Base-by-base conservation (phyloP, 2,797 vertebrate genomes). In the Champsocephalus gunnari region DNA sequence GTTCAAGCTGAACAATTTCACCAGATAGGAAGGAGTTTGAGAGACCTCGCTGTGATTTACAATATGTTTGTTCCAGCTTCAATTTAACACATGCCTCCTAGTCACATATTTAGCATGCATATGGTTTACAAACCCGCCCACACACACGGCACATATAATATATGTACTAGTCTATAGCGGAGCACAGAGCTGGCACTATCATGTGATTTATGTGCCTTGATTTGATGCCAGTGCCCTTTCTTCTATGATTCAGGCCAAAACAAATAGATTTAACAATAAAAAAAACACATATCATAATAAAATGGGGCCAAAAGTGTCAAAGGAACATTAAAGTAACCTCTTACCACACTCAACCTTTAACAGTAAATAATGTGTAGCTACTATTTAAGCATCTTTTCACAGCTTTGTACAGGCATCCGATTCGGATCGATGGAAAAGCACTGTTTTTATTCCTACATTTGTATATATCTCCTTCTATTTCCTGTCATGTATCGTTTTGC, bases 221-320 rank as follows among this genome's bases (percentile, higher is more conserved):
- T 73, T 14, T 51, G 51, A 62, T 51, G 53, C 49, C 64, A 66
- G 77, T 64, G 58, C 64, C 58, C 55, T 59, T 67, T 24, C 51
- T 65, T 58, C 61, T 53, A 67, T 49, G 41, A 78, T 76, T 79
- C 64, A 60, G 32, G 64, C 47, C 65, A 71, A 90, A 92, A 88
- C 83, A 87, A 87, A 91, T 80, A 82, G 75, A 83, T 90, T 76
- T 80, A 86, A 88, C 83, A 88, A 80, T 83, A 38, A 83, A 75
- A 83, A 68, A 84, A 85, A 77, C 32, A 51, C 66, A 75, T 53
- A 71, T 80, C 90, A 88, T 73, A 77, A 88, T 88, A 67, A 83
- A 90, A 85, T 67, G 70, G 49, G 72, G 51, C 78, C 64, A 84
- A 78, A 82, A 88, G 83, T 83, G 90, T 87, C 0, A 88, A 76